A percentile compares a stretch with the other conserved stretches of the same genome.
Evolutionary conservation across 1,140 invertebrate species (phyloP).

Genomic region (Drosophila tsacasi): DNA sequence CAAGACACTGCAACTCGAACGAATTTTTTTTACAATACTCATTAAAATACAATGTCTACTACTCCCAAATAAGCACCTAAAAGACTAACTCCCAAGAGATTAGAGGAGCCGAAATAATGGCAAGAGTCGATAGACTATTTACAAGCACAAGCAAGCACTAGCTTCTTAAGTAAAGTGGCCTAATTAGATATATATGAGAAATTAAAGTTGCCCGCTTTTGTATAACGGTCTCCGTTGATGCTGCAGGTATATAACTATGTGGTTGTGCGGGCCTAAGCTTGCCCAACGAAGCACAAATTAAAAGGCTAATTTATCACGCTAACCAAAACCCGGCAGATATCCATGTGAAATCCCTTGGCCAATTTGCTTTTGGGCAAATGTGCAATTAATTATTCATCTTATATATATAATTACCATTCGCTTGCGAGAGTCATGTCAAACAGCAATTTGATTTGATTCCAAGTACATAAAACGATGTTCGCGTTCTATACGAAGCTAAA

Average conservation of each 20-base stretch:
- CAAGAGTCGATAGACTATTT: slow-evolving; percentile 44
- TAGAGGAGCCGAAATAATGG: slow-evolving; percentile 4
- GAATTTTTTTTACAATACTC: neutral
- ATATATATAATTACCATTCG: slow-evolving; percentile 57
- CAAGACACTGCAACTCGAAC: neutral
- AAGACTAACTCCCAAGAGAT: neutral
- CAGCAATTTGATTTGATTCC: slow-evolving; percentile 24
- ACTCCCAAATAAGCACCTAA: neutral
- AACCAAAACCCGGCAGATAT: slow-evolving; percentile 27
- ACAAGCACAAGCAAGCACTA: slow-evolving; percentile 30
- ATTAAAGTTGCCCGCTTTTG: slow-evolving; percentile 44
- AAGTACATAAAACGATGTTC: slow-evolving; percentile 15
- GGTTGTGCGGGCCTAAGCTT: slow-evolving; percentile 16
- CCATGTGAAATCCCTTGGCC: slow-evolving; percentile 62
- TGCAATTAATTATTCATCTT: slow-evolving; percentile 65
- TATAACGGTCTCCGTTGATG: slow-evolving; percentile 76
- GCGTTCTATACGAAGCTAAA: slow-evolving; percentile 8
- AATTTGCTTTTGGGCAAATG: slow-evolving; percentile 61
- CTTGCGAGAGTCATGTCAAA: slow-evolving; percentile 43
- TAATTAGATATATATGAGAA: slow-evolving; percentile 66
- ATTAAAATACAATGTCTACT: neutral
- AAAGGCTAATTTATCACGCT: slow-evolving; percentile 59
- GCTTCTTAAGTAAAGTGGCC: slow-evolving; percentile 50
- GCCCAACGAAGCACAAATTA: slow-evolving; percentile 30
- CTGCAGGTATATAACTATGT: slow-evolving; percentile 41